These are phyloP conservation scores for Propsilocerus akamusi DNA, from an alignment of 1,140 invertebrate species.

Conservation along the genomic window DNA sequence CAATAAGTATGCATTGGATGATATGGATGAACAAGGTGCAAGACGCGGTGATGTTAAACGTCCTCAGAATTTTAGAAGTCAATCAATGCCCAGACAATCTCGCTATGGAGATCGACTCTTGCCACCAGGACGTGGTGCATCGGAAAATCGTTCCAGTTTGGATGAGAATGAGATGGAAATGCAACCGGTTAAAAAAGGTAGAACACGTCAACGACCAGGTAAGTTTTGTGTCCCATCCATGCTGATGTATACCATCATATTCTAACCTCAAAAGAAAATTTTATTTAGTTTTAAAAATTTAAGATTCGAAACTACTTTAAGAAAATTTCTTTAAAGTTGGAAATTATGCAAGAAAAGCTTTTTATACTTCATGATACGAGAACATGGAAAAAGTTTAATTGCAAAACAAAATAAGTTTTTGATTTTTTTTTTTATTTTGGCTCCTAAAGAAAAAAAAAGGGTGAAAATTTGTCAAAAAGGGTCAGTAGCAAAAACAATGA, in stretches of 20 bases:
- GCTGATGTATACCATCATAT: too few species aligned
- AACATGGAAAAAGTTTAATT: too few species aligned
- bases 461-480: too few species aligned
- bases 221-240: not conserved
- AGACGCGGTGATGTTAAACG: constrained; percentile 6
- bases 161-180: constrained; percentile 6
- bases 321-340: too few species aligned
- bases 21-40: constrained; percentile 22
- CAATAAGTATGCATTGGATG: constrained; percentile 48
- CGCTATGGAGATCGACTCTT: not conserved
- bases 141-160: not conserved
- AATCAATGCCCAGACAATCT: constrained; percentile 10
- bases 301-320: too few species aligned
- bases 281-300: too few species aligned
- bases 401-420: too few species aligned
- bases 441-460: too few species aligned
- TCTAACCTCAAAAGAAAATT: too few species aligned
- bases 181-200: not conserved
- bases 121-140: not conserved
- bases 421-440: too few species aligned
- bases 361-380: too few species aligned
- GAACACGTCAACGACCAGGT: not conserved
- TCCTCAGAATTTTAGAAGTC: constrained; percentile 6
- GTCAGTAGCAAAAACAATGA: constrained; percentile 2
- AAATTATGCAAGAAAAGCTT: too few species aligned